phyloP scores from a whole-genome alignment of 2,888 invertebrate genomes.

The Noctua janthe region DNA sequence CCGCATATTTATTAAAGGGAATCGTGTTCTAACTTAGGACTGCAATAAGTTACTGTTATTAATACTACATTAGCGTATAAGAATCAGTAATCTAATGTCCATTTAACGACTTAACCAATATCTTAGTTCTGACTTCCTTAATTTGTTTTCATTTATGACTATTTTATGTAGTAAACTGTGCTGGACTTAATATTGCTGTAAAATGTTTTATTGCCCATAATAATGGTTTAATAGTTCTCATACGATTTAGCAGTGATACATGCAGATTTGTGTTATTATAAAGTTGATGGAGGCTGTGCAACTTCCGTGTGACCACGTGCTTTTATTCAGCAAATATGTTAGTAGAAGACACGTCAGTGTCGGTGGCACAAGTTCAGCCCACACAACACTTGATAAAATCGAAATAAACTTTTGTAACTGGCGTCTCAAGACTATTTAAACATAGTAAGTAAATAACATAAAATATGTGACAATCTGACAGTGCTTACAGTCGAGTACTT shows the following conservation, averaged over 20 bases:
- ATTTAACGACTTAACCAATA: slow-evolving; percentile 55
- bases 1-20: slow-evolving; percentile 61
- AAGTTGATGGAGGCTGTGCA: slow-evolving; percentile 24
- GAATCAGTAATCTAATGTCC: slow-evolving; percentile 53
- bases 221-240: slow-evolving; percentile 39
- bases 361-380: slow-evolving; percentile 11
- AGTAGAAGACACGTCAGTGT: slow-evolving; percentile 13
- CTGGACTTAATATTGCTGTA: slow-evolving; percentile 43
- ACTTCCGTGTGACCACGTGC: slow-evolving; percentile 51
- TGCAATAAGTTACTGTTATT: slow-evolving; percentile 59
- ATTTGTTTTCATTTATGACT: slow-evolving; percentile 66
- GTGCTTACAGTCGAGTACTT: slow-evolving; percentile 20
- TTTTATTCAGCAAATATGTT: slow-evolving; percentile 13
- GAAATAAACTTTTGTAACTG: slow-evolving; percentile 28
- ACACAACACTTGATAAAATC: slow-evolving; percentile 15
- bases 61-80: slow-evolving; percentile 63
- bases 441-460: slow-evolving; percentile 20
- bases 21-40: slow-evolving; percentile 54
- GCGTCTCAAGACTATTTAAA: slow-evolving; percentile 19
- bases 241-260: slow-evolving; percentile 15
- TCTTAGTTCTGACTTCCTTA: slow-evolving; percentile 61
- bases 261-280: slow-evolving; percentile 22
- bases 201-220: slow-evolving; percentile 57
- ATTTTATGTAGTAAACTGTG: slow-evolving; percentile 31
- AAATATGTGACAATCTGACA: slow-evolving; percentile 23